Evolutionary conservation across 2,113 vertebrate species (phyloP).

Genomic region (Sinocyclocheilus anophthalmus): DNA sequence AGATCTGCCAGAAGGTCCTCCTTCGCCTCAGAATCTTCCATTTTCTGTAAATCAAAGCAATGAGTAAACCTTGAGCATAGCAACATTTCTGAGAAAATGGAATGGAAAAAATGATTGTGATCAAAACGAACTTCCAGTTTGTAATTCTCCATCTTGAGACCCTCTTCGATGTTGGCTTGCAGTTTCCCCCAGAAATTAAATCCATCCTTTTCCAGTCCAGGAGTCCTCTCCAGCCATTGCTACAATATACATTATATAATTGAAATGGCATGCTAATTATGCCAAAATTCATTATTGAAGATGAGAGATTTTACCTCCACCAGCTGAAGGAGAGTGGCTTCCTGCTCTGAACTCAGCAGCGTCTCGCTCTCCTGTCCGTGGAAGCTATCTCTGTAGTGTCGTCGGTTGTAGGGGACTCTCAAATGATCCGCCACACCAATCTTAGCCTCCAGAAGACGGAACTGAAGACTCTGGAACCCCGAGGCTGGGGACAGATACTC

Average conservation of each 20-base stretch:
- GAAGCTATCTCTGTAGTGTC: slow-evolving; percentile 92
- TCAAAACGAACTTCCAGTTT: slow-evolving; percentile 78
- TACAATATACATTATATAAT: slow-evolving; percentile 62
- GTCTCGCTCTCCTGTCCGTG: slow-evolving; percentile 82
- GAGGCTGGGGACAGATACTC: slow-evolving; percentile 89
- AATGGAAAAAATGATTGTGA: neutral
- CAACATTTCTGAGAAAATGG: neutral
- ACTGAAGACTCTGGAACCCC: slow-evolving; percentile 96
- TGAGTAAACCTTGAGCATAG: too few species aligned
- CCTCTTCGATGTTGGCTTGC: slow-evolving; percentile 84
- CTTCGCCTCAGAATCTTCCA: slow-evolving; percentile 84
- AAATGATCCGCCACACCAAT: slow-evolving; percentile 88
- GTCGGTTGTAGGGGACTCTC: slow-evolving; percentile 91
- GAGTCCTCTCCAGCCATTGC: slow-evolving; percentile 98
- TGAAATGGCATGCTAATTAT: neutral
- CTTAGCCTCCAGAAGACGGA: slow-evolving; percentile 93
- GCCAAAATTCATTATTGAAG: too few species aligned
- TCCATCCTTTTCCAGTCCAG: slow-evolving; percentile 85
- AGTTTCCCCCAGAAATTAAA: slow-evolving; percentile 96
- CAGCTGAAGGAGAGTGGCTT: slow-evolving; percentile 85
- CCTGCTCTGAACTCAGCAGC: slow-evolving; percentile 82
- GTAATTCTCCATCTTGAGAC: slow-evolving; percentile 80
- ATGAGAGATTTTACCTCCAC: slow-evolving; percentile 80
- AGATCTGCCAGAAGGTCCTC: slow-evolving; percentile 84
- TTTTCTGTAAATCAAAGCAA: slow-evolving; percentile 64